Evolutionary conservation across 2,113 vertebrate genomes (phyloP), one percentile per base, ranked within the genome.

Genomic region (Bos javanicus): DNA sequence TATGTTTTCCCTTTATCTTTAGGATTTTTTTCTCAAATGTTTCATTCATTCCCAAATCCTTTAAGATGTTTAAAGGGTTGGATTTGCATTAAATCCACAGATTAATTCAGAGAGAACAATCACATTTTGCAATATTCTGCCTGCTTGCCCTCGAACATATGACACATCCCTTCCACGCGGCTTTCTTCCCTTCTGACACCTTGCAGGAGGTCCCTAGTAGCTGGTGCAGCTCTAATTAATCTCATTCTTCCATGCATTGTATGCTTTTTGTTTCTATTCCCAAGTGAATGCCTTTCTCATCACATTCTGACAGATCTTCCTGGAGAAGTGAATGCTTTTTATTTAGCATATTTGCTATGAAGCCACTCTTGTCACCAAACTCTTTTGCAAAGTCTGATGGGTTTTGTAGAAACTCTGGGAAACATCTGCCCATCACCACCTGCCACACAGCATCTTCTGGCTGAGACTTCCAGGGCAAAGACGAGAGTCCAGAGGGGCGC

Each of bases 271-370:
- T 74, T 88, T 81, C 82, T 48, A 7, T 62, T 74, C 83, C 54
- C 60, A 46, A 17, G 56, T 16, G 54, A 80, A 81, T 57, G 33
- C 39, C 39, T 86, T 74, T 59, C 87, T 50, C 30, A 6, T 74
- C 56, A n/a, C 28, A 62, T n/a, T 46, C 28, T 83, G 90, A 96
- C 80, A 95, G 48, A 50, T 82, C 52, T 59, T 60, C 48, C 71
- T 52, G 9, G 50, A 54, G 50, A 96, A 59, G 64, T 2, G 56
- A 82, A 11, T 48, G 26, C 30, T 67, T 60, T 81, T 86, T 43
- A 39, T 56, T 76, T 78, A 33, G 23, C 8, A 0, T 33, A 67
- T 89, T 81, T 91, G 57, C 57, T 2, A 0, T 14, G 46, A 84
- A 88, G 28, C 48, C 2, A 7, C 17, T 54, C 64, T 74, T 15